phyloP scores from a whole-genome alignment of 30 jellyfish, hydroid and myxozoan genomes.

The Aurelia aurita region DNA sequence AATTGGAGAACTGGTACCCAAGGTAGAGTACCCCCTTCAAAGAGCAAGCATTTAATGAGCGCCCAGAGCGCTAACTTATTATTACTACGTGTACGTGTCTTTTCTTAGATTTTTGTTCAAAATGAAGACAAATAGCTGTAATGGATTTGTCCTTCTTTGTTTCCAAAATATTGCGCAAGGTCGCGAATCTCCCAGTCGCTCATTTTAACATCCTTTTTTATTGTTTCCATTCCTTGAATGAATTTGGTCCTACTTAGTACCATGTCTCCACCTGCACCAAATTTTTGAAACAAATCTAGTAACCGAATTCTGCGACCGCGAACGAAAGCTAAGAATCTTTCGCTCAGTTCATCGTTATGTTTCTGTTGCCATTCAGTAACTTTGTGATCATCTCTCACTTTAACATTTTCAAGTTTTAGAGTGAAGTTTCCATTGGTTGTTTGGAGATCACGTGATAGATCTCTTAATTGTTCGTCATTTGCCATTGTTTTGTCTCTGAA shows the following conservation, averaged over 20 bases:
- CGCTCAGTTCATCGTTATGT: conserved; percentile 58
- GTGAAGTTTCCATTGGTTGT: not conserved
- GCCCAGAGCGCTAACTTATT: no score
- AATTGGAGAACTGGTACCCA: no score
- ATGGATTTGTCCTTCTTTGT: conserved; percentile 52
- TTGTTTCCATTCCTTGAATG: conserved; percentile 27
- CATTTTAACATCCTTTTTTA: conserved; percentile 34
- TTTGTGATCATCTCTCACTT: conserved; percentile 6
- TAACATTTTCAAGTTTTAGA: conserved; percentile 19
- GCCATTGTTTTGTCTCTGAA: conserved; percentile 44
- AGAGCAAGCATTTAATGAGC: no score
- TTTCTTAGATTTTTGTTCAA: not conserved
- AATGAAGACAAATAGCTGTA: conserved; percentile 28
- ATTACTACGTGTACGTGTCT: no score
- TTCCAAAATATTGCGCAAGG: conserved; percentile 37
- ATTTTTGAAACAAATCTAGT: conserved; percentile 46
- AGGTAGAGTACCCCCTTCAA: no score
- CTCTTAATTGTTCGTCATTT: conserved; percentile 1
- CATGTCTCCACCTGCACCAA: conserved; percentile 60
- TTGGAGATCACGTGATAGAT: not conserved
- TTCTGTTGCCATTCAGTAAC: conserved; percentile 45
- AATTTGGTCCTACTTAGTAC: conserved; percentile 40
- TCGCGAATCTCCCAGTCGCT: conserved; percentile 63
- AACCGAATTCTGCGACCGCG: conserved; percentile 38
- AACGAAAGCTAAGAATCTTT: conserved; percentile 35